Evolutionary conservation across 2,113 vertebrate species (phyloP), one percentile per base, ranked within the genome.

Genomic region (Cercopithecus mona): DNA sequence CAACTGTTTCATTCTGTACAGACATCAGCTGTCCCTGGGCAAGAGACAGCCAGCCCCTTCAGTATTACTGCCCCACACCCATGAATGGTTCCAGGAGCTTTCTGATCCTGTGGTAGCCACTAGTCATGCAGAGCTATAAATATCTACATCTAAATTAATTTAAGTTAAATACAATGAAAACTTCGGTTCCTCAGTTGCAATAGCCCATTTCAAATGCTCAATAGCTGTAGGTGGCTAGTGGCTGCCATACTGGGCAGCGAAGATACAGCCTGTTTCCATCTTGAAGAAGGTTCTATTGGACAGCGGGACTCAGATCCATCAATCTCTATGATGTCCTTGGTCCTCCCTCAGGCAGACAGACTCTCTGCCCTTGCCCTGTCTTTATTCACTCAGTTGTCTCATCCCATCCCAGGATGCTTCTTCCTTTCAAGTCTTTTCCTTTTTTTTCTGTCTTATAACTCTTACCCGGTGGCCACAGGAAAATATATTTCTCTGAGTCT

Each of bases 141-240:
- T 35, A 88, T 78, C 82, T 91, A 91, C 91, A 59, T 64, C 13
- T 73, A 73, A 97, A 72, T 83, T 38, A 91, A 92, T 40, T 88
- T 61, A 87, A 90, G 61, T 52, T 9, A 72, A 70, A 90, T 57
- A 76, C 50, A 70, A 72, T 68, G 52, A 11, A 80, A 94, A 83
- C 52, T 57, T 89, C 23, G 8, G 5, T 61, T n/a, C 23, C n/a
- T 78, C 27, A 25, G 1, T 35, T 84, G 61, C 70, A 75, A 82
- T 17, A 75, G n/a, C 25, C 43, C 52, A 61, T 76, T 75, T 83
- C 32, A 64, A 79, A 52, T 38, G 25, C 16, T 70, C 55, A 48
- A 79, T 72, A 92, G 43, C 43, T 70, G 40, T 2, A 88, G 61
- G 43, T 59, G 40, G 38, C 48, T n/a, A 13, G 23, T 1, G 1